phyloP scores from a whole-genome alignment of 2,113 vertebrate species.

The Ceuthmochares aereus region DNA sequence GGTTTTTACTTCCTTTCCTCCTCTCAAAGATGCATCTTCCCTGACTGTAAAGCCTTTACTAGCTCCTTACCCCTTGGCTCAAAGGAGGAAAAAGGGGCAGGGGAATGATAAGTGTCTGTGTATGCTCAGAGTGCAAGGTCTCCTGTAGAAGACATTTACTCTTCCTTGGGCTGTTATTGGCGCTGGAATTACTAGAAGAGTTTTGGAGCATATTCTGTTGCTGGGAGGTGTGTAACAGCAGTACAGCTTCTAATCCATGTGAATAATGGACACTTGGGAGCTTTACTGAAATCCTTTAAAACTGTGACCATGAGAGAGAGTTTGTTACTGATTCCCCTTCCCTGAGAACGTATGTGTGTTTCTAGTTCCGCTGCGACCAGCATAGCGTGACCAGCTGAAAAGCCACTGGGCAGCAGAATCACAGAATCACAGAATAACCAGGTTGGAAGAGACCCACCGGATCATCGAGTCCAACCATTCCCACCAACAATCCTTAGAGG shows the following conservation, averaged over 20 bases:
- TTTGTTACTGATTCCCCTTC: neutral
- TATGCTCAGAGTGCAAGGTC: neutral
- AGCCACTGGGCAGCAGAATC: neutral
- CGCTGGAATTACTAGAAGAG: neutral
- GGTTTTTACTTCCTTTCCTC: neutral
- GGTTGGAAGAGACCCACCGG: too few relatives aligned
- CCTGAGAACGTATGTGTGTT: too few relatives aligned
- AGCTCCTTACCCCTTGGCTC: neutral
- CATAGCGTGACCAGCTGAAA: neutral
- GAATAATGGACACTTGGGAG: neutral
- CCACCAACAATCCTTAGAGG: too few relatives aligned
- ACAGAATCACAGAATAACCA: too few relatives aligned
- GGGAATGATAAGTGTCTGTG: neutral
- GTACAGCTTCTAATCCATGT: neutral
- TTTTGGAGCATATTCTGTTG: neutral
- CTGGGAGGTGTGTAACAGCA: neutral
- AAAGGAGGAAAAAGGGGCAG: neutral
- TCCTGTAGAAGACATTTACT: neutral
- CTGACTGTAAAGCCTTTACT: neutral
- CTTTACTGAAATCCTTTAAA: neutral
- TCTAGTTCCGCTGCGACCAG: neutral
- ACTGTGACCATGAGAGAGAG: neutral
- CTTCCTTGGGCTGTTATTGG: neutral
- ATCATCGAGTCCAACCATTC: too few relatives aligned
- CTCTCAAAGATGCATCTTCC: neutral